Evolutionary conservation across 1,140 invertebrate species (phyloP).

Genomic region (Adoxophyes honmai): DNA sequence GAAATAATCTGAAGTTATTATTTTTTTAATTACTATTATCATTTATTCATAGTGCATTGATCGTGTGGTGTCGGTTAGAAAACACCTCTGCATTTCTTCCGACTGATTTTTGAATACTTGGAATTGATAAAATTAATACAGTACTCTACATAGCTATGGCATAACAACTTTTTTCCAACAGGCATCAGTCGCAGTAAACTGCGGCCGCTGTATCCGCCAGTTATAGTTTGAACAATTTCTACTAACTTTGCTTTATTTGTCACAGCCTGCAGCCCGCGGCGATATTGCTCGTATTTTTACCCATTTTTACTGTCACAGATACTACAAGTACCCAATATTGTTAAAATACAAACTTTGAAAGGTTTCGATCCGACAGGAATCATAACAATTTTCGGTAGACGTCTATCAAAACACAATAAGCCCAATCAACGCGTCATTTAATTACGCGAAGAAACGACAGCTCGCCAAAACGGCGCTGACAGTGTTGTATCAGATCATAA

Average conservation of each 20-base stretch:
- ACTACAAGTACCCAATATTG: not conserved
- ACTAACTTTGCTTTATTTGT: not conserved
- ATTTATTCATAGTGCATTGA: too few relatives aligned
- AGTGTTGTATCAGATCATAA: slow-evolving; percentile 22
- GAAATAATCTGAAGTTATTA: too few relatives aligned
- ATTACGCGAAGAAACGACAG: not conserved
- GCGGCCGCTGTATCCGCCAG: not conserved
- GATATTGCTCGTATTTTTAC: slow-evolving; percentile 5
- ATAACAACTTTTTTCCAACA: not conserved
- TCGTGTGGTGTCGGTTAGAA: too few relatives aligned
- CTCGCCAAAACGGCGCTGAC: slow-evolving; percentile 6
- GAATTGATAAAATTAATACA: too few relatives aligned
- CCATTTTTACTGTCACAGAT: not conserved
- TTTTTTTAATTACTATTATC: too few relatives aligned
- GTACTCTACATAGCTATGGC: not conserved
- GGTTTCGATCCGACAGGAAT: not conserved
- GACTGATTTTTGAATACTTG: too few relatives aligned
- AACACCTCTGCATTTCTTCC: too few relatives aligned
- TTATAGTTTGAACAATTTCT: not conserved
- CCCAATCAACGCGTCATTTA: not conserved
- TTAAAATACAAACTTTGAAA: not conserved
- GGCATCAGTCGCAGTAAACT: not conserved
- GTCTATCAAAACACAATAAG: not conserved
- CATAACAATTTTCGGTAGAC: not conserved
- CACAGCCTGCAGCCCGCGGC: not conserved